Percentiles rank a stretch among this genome's conserved stretches.
These are phyloP conservation scores for Parnassius orleans DNA, from an alignment of 2,888 invertebrate genomes.

Conservation along the genomic window DNA sequence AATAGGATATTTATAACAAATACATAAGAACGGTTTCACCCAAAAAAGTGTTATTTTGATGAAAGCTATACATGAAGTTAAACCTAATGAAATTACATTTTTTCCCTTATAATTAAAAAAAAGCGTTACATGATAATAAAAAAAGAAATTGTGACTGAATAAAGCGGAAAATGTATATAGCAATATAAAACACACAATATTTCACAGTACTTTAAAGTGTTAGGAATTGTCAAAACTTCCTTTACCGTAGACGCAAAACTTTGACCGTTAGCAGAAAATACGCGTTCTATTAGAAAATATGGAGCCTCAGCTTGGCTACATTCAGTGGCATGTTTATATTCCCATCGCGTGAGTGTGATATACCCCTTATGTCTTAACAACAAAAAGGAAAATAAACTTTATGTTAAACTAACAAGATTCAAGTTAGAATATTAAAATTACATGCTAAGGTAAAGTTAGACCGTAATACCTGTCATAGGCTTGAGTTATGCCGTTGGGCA, in stretches of 20 bases:
- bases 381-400: constrained; percentile 46
- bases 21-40: too few species aligned
- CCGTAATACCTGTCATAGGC: constrained; percentile 59
- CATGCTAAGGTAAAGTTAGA: constrained; percentile 46
- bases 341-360: constrained; percentile 46
- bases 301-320: constrained; percentile 44
- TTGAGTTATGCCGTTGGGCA: constrained; percentile 57
- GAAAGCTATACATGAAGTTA: too few species aligned
- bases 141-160: too few species aligned
- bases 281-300: constrained; percentile 73
- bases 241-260: constrained; percentile 58
- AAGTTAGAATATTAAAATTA: constrained; percentile 39
- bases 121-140: too few species aligned
- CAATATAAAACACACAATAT: constrained; percentile 46
- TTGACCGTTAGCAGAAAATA: constrained; percentile 74
- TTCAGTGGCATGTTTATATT: constrained; percentile 47
- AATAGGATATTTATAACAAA: too few species aligned
- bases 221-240: constrained; percentile 32
- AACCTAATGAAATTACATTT: too few species aligned
- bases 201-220: constrained; percentile 26
- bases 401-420: constrained; percentile 43
- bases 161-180: constrained; percentile 46
- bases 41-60: too few species aligned
- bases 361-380: constrained; percentile 27
- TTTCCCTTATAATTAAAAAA: too few species aligned